Conservation (phyloP, 35 echinoderm and acorn worm species). For the Ophiothrix spiculata region DNA sequence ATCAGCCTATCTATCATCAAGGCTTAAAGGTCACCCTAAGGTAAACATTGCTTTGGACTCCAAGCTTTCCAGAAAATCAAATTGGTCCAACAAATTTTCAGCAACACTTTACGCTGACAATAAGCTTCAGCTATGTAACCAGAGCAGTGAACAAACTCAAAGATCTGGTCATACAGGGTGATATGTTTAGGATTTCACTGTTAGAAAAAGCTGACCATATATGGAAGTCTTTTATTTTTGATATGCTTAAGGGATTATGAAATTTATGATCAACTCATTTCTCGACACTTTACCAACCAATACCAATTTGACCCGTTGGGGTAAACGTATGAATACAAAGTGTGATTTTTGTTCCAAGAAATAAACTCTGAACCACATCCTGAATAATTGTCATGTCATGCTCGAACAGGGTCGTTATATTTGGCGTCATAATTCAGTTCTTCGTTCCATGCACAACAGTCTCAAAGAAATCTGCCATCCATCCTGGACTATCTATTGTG, state of each 20-base stretch:
- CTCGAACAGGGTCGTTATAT: slow-evolving; percentile 7
- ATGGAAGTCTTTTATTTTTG: background rate
- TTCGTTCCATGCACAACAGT: background rate
- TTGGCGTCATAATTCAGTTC: slow-evolving; percentile 17
- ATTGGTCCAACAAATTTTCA: background rate
- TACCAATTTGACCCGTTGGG: background rate
- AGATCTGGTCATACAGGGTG: background rate
- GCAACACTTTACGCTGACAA: background rate
- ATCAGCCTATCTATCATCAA: background rate
- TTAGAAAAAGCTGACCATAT: background rate
- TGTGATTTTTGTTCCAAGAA: slow-evolving; percentile 20
- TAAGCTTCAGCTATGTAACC: too few relatives aligned
- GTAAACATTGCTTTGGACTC: background rate
- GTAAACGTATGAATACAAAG: background rate
- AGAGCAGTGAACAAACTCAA: too few relatives aligned
- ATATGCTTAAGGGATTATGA: slow-evolving; percentile 3
- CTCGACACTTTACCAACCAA: background rate
- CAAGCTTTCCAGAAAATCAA: background rate
- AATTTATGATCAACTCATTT: background rate
- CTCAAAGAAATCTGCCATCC: background rate
- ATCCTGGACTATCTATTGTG: background rate
- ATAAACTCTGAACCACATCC: slow-evolving; percentile 9
- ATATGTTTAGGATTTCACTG: background rate
- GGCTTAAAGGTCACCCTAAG: background rate
- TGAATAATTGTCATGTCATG: background rate